Percentiles rank a stretch among this genome's conserved stretches.
These are phyloP conservation scores for Xyrichtys novacula DNA, from an alignment of 2,797 vertebrate species.

Conservation along the genomic window DNA sequence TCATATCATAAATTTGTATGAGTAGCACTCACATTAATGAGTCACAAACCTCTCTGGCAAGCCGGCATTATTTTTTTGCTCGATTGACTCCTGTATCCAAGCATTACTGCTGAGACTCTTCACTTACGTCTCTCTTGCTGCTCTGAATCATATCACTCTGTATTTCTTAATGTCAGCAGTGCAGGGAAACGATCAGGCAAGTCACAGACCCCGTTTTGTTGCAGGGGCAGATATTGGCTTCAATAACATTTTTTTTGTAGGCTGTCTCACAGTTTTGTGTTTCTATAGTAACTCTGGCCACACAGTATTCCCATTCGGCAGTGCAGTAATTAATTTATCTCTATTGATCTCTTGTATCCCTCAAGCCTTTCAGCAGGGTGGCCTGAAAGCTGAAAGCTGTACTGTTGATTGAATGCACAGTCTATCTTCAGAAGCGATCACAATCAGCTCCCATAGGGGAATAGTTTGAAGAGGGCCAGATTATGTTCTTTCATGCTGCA, in stretches of 20 bases:
- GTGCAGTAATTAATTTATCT: slow-evolving; percentile 82
- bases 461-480: slow-evolving; percentile 66
- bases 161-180: slow-evolving; percentile 53
- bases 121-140: slow-evolving; percentile 28
- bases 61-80: slow-evolving; percentile 39
- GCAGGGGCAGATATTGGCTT: slow-evolving; percentile 41
- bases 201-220: slow-evolving; percentile 36
- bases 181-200: slow-evolving; percentile 51
- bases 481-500: slow-evolving; percentile 73
- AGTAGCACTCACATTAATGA: slow-evolving; percentile 59
- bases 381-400: slow-evolving; percentile 72
- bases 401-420: slow-evolving; percentile 78
- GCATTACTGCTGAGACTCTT: slow-evolving; percentile 34
- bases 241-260: slow-evolving; percentile 46
- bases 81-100: slow-evolving; percentile 36
- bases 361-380: slow-evolving; percentile 70
- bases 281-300: slow-evolving; percentile 67
- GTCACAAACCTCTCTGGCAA: slow-evolving; percentile 39
- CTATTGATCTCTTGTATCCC: slow-evolving; percentile 81
- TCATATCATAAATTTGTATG: slow-evolving; percentile 54
- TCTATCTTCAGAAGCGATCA: slow-evolving; percentile 77
- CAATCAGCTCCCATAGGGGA: slow-evolving; percentile 75
- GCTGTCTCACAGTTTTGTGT: slow-evolving; percentile 53
- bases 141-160: slow-evolving; percentile 49
- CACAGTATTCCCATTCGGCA: slow-evolving; percentile 69